Evolutionary conservation across 2,113 vertebrate species (phyloP).

Genomic region (Prinia subflava): DNA sequence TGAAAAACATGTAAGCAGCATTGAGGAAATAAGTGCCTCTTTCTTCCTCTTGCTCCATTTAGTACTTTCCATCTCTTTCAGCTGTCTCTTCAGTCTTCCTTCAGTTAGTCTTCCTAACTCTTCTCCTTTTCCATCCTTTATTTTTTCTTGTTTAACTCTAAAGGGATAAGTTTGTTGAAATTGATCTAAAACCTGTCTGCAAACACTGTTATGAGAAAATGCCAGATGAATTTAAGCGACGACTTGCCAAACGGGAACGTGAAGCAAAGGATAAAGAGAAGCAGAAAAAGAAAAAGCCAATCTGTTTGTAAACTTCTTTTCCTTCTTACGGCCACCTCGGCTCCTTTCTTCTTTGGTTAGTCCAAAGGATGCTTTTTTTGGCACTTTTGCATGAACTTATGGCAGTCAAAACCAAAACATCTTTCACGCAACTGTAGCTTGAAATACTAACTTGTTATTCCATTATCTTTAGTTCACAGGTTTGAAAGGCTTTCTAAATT

Average conservation of each 20-base stretch:
- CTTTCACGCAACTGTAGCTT: background rate
- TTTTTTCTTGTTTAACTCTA: slow-evolving; percentile 61
- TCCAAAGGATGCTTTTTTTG: slow-evolving; percentile 59
- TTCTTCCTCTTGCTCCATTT: background rate
- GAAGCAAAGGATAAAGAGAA: slow-evolving; percentile 88
- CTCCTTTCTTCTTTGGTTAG: slow-evolving; percentile 83
- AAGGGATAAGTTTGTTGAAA: slow-evolving; percentile 99
- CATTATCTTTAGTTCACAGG: background rate
- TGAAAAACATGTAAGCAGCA: background rate
- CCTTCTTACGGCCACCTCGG: slow-evolving; percentile 66
- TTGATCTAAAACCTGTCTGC: slow-evolving; percentile 98
- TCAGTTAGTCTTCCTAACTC: slow-evolving; percentile 56
- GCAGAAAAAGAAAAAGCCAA: slow-evolving; percentile 93
- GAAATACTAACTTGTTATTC: background rate
- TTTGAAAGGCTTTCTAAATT: background rate
- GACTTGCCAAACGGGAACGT: slow-evolving; percentile 88
- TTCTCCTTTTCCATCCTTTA: slow-evolving; percentile 59
- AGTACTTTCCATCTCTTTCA: background rate
- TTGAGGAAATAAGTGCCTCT: background rate
- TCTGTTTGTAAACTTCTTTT: slow-evolving; percentile 87
- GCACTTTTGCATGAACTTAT: slow-evolving; percentile 21
- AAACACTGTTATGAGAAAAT: slow-evolving; percentile 97
- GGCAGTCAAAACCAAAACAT: background rate
- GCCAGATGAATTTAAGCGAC: slow-evolving; percentile 93
- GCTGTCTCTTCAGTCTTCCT: slow-evolving; percentile 31